A percentile compares a stretch with the other conserved stretches of the same genome.
Evolutionary conservation across 1,140 invertebrate species (phyloP).

Genomic region (Gonatopus flavifemur): DNA sequence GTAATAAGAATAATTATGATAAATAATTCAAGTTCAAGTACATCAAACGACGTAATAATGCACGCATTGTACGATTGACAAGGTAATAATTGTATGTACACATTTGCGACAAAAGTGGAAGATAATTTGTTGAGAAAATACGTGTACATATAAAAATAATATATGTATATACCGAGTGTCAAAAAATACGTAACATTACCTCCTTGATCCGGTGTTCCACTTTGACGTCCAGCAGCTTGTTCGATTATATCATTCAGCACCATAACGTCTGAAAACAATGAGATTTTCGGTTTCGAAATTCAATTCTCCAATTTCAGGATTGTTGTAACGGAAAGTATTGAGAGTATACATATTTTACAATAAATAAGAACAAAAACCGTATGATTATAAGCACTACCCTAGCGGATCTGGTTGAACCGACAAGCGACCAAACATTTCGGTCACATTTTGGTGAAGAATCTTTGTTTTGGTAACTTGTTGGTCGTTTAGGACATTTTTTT

Average conservation of each 20-base stretch:
- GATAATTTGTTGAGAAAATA: background rate
- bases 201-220: constrained; percentile 82
- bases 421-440: too few relatives aligned
- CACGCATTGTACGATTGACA: constrained; percentile 16
- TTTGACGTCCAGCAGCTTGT: constrained; percentile 86
- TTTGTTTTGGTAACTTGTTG: too few relatives aligned
- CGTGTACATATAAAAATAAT: constrained; percentile 11
- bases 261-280: constrained; percentile 84
- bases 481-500: too few relatives aligned
- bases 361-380: too few relatives aligned
- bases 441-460: too few relatives aligned
- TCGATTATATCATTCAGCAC: constrained; percentile 96
- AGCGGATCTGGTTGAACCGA: too few relatives aligned
- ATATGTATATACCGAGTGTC: constrained; percentile 15
- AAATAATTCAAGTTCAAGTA: background rate
- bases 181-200: constrained; percentile 63
- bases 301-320: background rate
- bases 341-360: too few relatives aligned
- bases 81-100: too few relatives aligned
- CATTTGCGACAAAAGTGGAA: constrained; percentile 10
- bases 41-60: constrained; percentile 18
- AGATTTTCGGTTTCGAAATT: constrained; percentile 5
- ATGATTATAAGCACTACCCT: too few relatives aligned
- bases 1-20: background rate
- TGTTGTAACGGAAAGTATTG: background rate